Percentiles rank a stretch among this genome's conserved stretches.
phyloP scores from a whole-genome alignment of 2,888 invertebrate species.

The Scelioninae gen. 2 region DNA sequence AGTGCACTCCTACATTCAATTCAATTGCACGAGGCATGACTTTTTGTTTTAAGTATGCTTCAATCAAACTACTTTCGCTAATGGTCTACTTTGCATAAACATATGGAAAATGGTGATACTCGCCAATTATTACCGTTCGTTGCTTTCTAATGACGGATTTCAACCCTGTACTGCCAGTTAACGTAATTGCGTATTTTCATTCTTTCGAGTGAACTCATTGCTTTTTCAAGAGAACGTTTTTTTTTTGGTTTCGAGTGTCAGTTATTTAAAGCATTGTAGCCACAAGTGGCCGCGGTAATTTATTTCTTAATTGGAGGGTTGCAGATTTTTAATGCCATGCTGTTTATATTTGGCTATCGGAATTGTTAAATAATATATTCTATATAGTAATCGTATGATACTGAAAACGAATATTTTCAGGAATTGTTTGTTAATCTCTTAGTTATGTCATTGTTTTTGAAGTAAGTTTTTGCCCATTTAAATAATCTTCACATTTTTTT shows the following conservation, averaged over 20 bases:
- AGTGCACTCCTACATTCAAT: conserved; percentile 49
- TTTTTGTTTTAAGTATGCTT: conserved; percentile 54
- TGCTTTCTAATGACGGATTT: conserved; percentile 53
- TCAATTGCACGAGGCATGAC: conserved; percentile 54
- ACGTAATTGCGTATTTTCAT: conserved; percentile 44
- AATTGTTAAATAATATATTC: too few species aligned
- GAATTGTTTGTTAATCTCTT: neutral
- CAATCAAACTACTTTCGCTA: conserved; percentile 55
- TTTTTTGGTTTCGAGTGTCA: conserved; percentile 35
- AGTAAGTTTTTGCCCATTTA: too few species aligned
- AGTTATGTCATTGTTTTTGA: neutral
- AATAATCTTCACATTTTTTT: too few species aligned
- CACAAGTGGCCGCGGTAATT: conserved; percentile 44
- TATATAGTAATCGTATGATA: too few species aligned
- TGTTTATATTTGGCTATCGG: conserved; percentile 4
- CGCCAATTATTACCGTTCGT: conserved; percentile 53
- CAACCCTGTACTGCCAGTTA: conserved; percentile 14
- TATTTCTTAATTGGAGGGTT: conserved; percentile 42
- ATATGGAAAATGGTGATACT: conserved; percentile 57
- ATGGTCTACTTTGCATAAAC: conserved; percentile 58
- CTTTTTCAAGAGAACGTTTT: conserved; percentile 44
- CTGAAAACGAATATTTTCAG: too few species aligned
- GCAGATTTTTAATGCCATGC: conserved; percentile 7
- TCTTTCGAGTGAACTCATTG: conserved; percentile 33
- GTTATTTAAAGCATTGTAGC: conserved; percentile 35